These are phyloP conservation scores for Vidua macroura DNA, from an alignment of 2,113 vertebrate genomes.

Conservation along the genomic window DNA sequence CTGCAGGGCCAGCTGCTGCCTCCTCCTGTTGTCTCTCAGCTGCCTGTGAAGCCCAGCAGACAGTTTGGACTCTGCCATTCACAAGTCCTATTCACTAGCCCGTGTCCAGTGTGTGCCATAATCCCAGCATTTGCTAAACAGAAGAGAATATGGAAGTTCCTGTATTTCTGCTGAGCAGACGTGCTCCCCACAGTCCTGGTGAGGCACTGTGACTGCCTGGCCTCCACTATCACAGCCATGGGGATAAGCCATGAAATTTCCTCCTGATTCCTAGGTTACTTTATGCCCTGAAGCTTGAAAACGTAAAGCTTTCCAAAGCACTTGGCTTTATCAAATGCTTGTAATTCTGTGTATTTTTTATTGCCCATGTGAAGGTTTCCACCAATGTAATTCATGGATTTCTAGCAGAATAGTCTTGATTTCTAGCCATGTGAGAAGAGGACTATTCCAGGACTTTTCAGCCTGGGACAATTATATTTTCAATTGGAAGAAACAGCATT, in stretches of 20 bases:
- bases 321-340: slow-evolving; percentile 41
- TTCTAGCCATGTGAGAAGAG: slow-evolving; percentile 4
- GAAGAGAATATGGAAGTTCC: background rate
- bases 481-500: background rate
- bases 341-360: slow-evolving; percentile 34
- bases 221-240: background rate
- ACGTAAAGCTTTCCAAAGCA: background rate
- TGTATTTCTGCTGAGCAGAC: background rate
- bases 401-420: slow-evolving; percentile 26
- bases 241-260: background rate
- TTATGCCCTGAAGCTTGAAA: slow-evolving; percentile 23
- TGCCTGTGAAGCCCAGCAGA: background rate
- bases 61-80: background rate
- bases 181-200: background rate
- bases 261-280: background rate
- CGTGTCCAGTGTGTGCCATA: background rate
- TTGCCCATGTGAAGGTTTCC: background rate
- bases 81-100: background rate
- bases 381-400: background rate
- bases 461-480: background rate
- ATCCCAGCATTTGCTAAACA: background rate
- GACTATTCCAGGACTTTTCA: slow-evolving; percentile 8
- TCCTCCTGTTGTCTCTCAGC: background rate
- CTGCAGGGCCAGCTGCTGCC: background rate
- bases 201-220: background rate